A percentile compares a stretch with the other conserved stretches of the same genome.
phyloP scores from a whole-genome alignment of 2,797 vertebrate species.

The Morelia viridis region DNA sequence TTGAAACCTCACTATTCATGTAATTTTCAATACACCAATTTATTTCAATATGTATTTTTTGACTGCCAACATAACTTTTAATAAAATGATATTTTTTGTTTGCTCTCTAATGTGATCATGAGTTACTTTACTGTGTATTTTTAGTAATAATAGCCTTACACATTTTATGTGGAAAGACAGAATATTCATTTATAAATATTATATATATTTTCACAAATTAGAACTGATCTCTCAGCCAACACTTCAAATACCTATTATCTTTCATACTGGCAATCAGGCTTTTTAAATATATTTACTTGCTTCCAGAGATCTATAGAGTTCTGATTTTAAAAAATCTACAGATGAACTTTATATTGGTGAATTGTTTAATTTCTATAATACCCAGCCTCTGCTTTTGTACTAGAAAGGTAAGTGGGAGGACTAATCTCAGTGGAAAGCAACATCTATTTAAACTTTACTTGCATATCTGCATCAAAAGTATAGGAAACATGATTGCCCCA shows the following conservation, averaged over 20 bases:
- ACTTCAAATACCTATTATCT: background rate
- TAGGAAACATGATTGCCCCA: background rate
- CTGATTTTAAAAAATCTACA: background rate
- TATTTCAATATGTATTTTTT: background rate
- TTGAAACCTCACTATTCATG: background rate
- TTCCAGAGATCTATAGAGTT: background rate
- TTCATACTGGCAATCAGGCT: background rate
- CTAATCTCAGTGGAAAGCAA: background rate
- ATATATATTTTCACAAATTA: background rate
- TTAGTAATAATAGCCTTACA: background rate
- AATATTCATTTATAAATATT: background rate
- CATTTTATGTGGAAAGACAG: background rate
- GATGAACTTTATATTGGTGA: background rate
- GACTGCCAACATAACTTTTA: background rate
- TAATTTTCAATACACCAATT: background rate
- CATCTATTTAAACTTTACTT: background rate
- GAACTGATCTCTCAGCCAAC: background rate
- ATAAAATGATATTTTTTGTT: background rate
- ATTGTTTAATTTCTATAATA: constrained; percentile 2
- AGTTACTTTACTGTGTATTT: background rate
- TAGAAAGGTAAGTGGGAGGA: background rate
- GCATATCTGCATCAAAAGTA: background rate
- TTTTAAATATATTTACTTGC: background rate
- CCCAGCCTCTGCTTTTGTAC: constrained; percentile 4
- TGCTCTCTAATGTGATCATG: background rate